Conservation (phyloP, 2,113 vertebrate species). For the Notarius quadriscutis region DNA sequence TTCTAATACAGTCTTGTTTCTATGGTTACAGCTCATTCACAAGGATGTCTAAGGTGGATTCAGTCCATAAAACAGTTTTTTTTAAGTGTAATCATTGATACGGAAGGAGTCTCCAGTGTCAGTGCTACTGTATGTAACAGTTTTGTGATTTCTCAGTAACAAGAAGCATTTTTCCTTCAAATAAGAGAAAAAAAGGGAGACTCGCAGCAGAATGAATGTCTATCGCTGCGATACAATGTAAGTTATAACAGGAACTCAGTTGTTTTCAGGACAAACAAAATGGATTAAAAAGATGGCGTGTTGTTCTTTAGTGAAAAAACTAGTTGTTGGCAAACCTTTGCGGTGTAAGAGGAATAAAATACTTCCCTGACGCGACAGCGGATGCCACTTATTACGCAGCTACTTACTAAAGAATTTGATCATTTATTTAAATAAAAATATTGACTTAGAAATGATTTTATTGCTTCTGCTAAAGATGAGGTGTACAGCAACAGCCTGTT, state of each 20-base stretch:
- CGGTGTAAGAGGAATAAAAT: not conserved
- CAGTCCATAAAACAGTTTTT: too few species aligned
- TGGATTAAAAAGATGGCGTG: too few species aligned
- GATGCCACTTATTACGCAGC: too few species aligned
- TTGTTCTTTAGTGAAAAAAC: too few species aligned
- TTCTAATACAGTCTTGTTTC: not conserved
- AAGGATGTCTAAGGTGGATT: not conserved
- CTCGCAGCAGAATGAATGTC: not conserved
- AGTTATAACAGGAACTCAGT: too few species aligned
- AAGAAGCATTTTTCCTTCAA: not conserved
- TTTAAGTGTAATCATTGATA: not conserved
- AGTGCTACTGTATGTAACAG: not conserved
- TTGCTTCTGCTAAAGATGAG: too few species aligned
- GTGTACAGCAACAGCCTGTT: too few species aligned
- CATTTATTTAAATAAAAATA: too few species aligned
- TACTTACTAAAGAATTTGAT: too few species aligned
- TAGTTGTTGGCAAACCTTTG: too few species aligned
- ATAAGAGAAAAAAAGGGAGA: not conserved
- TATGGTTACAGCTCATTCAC: not conserved
- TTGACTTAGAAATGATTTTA: too few species aligned
- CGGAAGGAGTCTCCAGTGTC: slow-evolving; percentile 11
- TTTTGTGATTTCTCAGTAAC: not conserved
- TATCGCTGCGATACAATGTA: not conserved
- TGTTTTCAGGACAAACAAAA: too few species aligned
- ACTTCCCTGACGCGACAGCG: not conserved